phyloP scores from a whole-genome alignment of 2,797 vertebrate species.

The Ctenopoma multispine region DNA sequence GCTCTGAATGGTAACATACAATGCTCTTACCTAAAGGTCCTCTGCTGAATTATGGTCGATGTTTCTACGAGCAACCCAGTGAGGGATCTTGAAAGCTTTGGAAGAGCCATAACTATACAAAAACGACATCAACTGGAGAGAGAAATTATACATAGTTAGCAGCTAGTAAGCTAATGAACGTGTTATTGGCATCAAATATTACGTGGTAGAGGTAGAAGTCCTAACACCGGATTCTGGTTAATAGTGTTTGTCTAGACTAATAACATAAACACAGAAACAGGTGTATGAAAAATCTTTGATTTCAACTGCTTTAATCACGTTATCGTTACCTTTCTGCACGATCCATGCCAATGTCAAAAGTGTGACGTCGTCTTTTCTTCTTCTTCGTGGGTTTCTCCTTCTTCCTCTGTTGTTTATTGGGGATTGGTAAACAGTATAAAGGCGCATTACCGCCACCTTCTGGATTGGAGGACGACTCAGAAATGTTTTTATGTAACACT shows the following conservation, averaged over 20 bases:
- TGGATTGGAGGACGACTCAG: no score
- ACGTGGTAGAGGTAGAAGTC: not conserved
- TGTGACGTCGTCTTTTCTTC: constrained; percentile 51
- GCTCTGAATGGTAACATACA: not conserved
- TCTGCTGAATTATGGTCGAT: constrained; percentile 52
- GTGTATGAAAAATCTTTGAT: not conserved
- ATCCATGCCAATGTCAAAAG: constrained; percentile 75
- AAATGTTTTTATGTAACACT: no score
- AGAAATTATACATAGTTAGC: constrained; percentile 39
- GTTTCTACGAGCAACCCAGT: constrained; percentile 50
- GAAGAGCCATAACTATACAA: constrained; percentile 64
- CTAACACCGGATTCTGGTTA: fast-evolving
- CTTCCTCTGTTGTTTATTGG: no score
- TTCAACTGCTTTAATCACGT: not conserved
- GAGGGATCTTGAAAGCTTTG: constrained; percentile 55
- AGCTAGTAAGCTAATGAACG: constrained; percentile 14
- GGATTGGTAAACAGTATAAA: no score
- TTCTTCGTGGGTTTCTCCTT: not conserved
- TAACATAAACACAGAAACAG: fast-evolving
- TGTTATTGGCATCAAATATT: constrained; percentile 3
- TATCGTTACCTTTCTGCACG: constrained; percentile 49
- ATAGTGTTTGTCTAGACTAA: not conserved
- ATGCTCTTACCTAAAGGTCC: constrained; percentile 78
- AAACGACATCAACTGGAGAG: constrained; percentile 8
- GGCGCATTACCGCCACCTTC: no score